These are phyloP conservation scores for Tanypteryx hageni DNA, from an alignment of 2,888 invertebrate genomes.

Conservation along the genomic window DNA sequence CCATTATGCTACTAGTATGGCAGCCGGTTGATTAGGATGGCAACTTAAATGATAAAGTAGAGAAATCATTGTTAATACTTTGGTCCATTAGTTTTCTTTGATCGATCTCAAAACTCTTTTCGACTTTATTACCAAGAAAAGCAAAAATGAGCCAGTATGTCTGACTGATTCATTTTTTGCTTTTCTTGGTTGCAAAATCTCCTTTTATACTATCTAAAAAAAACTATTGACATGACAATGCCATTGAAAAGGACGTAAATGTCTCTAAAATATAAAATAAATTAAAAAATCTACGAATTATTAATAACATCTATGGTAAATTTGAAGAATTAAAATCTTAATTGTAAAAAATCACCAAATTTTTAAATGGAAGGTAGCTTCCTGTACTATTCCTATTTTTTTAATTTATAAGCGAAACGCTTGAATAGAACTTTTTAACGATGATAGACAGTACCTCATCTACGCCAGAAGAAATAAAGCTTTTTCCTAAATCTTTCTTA, in stretches of 20 bases:
- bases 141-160: too few relatives aligned
- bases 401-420: too few relatives aligned
- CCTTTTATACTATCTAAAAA: background rate
- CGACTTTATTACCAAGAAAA: background rate
- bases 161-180: background rate
- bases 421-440: background rate
- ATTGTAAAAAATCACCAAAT: too few relatives aligned
- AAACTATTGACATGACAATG: background rate
- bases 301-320: background rate
- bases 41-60: too few relatives aligned
- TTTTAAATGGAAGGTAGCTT: too few relatives aligned
- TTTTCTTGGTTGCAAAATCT: background rate
- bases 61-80: background rate
- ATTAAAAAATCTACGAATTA: background rate
- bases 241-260: background rate
- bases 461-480: background rate
- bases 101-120: background rate
- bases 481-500: conserved; percentile 3
- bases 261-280: background rate
- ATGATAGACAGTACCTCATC: background rate
- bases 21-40: too few relatives aligned
- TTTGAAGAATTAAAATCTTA: background rate
- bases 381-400: too few relatives aligned
- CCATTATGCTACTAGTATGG: too few relatives aligned
- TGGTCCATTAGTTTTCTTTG: background rate